Evolutionary conservation across 2,888 invertebrate genomes (phyloP), one percentile per base, ranked within the genome.

Genomic region (Drosophila neonasuta): DNA sequence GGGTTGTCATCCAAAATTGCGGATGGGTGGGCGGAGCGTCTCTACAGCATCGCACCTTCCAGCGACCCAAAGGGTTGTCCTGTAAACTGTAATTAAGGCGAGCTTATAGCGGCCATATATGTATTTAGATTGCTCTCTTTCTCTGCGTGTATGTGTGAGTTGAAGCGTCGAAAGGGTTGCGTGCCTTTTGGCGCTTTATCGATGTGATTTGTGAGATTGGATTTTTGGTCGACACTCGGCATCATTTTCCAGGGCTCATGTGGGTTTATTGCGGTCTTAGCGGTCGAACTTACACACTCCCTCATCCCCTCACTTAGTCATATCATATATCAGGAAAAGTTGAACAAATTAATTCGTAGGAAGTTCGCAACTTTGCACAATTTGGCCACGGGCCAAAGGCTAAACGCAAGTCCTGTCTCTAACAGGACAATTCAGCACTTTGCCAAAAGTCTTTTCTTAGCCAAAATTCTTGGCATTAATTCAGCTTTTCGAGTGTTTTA

Each of bases 171-270:
- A 79, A 78, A 86, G 86, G 88, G 86, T 87, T 83, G 81, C 78
- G 71, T 82, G 79, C 76, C 72, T 75, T 68, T 66, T 56, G 76
- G 66, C 81, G 86, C 76, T 84, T 84, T 86, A 86, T 87, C 88
- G 86, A 76, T 74, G 81, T 85, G 86, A 88, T 88, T 85, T 85
- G 87, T 75, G 84, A 88, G 69, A 84, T 88, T 88, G 84, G 85
- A 74, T 85, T 83, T 76, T 51, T 68, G 69, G 63, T 64, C 59
- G 56, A 62, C 57, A 68, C 55, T 70, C 54, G 71, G 62, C 66
- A 71, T 77, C 66, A 71, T 65, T 77, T 70, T 64, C 56, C 73
- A 42, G 56, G 78, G 80, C 81, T 85, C 83, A 82, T 82, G 80
- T 83, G 81, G 86, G 80, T 68, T 82, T 82, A 85, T 78, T 82